Evolutionary conservation across 1,140 invertebrate genomes (phyloP), one percentile per base, ranked within the genome.

Genomic region (Zaprionus lachaisei): DNA sequence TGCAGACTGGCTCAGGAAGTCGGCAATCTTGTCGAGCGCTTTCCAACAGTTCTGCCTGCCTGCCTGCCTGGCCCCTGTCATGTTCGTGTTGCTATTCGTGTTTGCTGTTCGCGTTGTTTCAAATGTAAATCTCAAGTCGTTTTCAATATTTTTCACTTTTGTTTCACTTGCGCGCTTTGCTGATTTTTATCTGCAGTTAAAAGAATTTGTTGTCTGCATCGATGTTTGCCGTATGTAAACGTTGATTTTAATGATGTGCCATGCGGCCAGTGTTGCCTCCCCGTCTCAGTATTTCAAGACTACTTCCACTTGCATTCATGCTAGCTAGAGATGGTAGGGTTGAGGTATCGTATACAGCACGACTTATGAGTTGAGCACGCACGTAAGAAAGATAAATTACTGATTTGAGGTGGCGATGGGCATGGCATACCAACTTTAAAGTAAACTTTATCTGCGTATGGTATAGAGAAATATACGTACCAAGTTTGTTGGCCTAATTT

Each of bases 171-270:
- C 66, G 57, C 81, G 82, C 82, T 84, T 84, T 85, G 81, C 85
- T 90, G 85, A 89, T 89, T 89, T 89, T 85, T 80, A 89, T 89
- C 85, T 89, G 85, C 81, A 90, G 76, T 89, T 89, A 90, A 90
- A 84, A 82, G 77, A 78, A 84, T 90, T 89, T 89, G 85, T 85
- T 89, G 84, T 90, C 85, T 89, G 84, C 84, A 89, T 89, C 73
- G 78, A 89, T 89, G 84, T 89, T 89, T 90, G 78, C 79, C 78
- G 75, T 90, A 79, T 89, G 85, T 90, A 89, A 89, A 90, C 85
- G 85, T 80, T 89, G 85, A 90, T 89, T 89, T 89, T 89, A 89
- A 89, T 89, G 85, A 89, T 89, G 85, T 89, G 85, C 84, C 84
- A 89, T 56, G 72, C 80, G 51, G 56, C 64, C 69, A 37, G 64